A percentile compares a stretch with the other conserved stretches of the same genome.
Conservation (phyloP, 2,113 vertebrate species). For the Mohoua ochrocephala region DNA sequence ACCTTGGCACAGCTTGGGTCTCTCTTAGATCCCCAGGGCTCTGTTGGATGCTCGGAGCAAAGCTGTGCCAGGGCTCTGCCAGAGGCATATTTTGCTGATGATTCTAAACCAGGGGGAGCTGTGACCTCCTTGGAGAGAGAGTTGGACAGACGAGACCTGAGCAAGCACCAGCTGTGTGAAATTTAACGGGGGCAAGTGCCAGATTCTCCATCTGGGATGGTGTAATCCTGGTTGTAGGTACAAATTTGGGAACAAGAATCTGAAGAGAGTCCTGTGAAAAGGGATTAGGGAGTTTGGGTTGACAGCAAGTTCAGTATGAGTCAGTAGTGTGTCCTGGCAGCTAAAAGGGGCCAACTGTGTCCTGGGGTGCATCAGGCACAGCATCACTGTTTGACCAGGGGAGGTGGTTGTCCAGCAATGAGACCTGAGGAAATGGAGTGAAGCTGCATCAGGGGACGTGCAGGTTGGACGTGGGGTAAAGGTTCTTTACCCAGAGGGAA, state of each 20-base stretch:
- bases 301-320: not conserved
- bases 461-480: not conserved
- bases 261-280: not conserved
- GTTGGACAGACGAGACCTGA: not conserved
- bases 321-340: not conserved
- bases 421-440: not conserved
- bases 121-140: not conserved
- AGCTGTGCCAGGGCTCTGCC: not conserved
- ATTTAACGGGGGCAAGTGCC: not conserved
- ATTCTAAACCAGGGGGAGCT: not conserved
- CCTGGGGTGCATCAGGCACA: not conserved
- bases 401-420: not conserved
- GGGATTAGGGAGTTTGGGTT: not conserved
- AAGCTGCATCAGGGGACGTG: not conserved
- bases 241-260: not conserved
- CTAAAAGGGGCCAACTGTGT: not conserved
- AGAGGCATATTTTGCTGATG: not conserved
- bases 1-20: fast-evolving
- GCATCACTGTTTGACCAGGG: not conserved
- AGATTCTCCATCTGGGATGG: not conserved
- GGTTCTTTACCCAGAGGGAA: not conserved
- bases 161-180: not conserved
- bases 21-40: not conserved
- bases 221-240: not conserved
- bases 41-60: fast-evolving